Evolutionary conservation across 2,797 vertebrate genomes (phyloP), one percentile per base, ranked within the genome.

Genomic region (Poeciliopsis turneri): DNA sequence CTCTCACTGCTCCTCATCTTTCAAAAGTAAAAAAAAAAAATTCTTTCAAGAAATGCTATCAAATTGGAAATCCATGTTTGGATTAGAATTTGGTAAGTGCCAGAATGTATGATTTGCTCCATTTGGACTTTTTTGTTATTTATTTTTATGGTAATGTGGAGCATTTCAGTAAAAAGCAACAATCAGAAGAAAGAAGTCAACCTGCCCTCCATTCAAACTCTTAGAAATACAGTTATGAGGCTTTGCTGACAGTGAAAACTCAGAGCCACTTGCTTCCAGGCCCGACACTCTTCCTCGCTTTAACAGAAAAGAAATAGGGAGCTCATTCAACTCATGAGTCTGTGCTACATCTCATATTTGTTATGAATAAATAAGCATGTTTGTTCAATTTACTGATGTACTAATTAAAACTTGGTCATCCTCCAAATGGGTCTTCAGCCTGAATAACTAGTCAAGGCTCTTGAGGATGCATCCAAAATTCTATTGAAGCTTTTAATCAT

Each of bases 391-490:
- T 71, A 49, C 33, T 39, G 36, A 79, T 20, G 9, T 13, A 33
- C 49, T 82, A 46, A 47, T 68, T 78, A 41, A 39, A 83, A 82
- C 9, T 64, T 78, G 57, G 68, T 68, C 11, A 9, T 33, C 66
- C 66, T 75, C 49, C 68, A 83, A 79, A 68, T 71, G 36, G 39
- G 74, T 78, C 33, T 75, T 36, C 16, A 33, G 23, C n/a, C 39
- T 72, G 41, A 72, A 72, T 39, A n/a, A 72, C 46, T 64, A 25
- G 15, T 55, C 68, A 66, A 75, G 23, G 36, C 66, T 71, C 49
- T 74, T 74, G 43, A 82, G 72, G 71, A 64, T 71, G 20, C 15
- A 76, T 36, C 49, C 81, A 80, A 81, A 68, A n/a, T 59, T 10
- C 33, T 30, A 10, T 1, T 61, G 55, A 72, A 53, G 71, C 46